phyloP scores from a whole-genome alignment of 2,888 invertebrate species.

The Lepeophtheirus nordmannii region DNA sequence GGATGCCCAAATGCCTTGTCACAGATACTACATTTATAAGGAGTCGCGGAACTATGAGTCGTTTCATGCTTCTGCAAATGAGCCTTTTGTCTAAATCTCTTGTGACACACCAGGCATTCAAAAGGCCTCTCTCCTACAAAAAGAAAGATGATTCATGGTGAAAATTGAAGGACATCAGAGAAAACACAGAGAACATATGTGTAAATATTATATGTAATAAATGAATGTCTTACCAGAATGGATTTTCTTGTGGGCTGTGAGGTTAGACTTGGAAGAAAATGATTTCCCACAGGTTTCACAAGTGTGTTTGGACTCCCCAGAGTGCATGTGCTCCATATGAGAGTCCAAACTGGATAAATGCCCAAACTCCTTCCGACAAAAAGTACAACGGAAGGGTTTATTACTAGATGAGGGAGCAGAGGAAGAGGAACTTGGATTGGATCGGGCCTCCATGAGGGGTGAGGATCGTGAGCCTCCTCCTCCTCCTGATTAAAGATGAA shows the following conservation, averaged over 20 bases:
- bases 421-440: neutral
- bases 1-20: constrained; percentile 24
- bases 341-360: constrained; percentile 23
- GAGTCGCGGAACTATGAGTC: constrained; percentile 24
- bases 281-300: constrained; percentile 21
- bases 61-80: constrained; percentile 24
- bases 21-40: constrained; percentile 19
- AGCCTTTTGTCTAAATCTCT: constrained; percentile 23
- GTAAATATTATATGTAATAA: neutral
- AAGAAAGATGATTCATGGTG: neutral
- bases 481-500: neutral
- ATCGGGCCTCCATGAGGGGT: neutral
- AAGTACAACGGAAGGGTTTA: constrained; percentile 22
- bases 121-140: constrained; percentile 22
- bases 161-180: neutral
- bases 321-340: constrained; percentile 22
- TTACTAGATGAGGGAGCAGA: neutral
- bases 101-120: constrained; percentile 23
- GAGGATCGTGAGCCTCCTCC: neutral
- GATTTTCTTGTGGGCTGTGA: constrained; percentile 25
- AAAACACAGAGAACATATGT: neutral
- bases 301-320: constrained; percentile 21
- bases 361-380: constrained; percentile 23
- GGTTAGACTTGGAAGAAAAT: constrained; percentile 24
- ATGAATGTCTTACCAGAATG: constrained; percentile 19